Base-by-base conservation (phyloP, 2,888 invertebrate species). In the Phorcus lineatus region DNA sequence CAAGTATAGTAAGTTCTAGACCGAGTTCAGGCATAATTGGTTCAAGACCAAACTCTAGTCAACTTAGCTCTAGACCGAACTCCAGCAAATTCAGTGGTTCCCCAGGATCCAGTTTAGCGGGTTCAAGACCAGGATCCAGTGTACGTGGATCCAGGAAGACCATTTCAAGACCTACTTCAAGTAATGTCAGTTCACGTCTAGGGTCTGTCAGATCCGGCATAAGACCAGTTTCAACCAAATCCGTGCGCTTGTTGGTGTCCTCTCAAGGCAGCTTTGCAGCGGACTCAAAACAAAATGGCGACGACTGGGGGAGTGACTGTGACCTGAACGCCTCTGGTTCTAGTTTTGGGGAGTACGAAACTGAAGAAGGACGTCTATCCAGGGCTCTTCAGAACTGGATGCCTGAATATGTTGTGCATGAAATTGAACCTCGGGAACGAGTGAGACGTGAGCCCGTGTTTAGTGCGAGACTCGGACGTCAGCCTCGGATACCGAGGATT, bases 321-420 rank as follows among this genome's bases (percentile, higher is more conserved):
- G 70, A 70, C 19, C 11, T 40, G 9, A 19, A 31, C 40, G 40
- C 70, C 7, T 70, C 31, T 36, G 36, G 40, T 16, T 70, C 70
- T 2, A 36, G 36, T 40, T 70, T 70, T 36, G 36, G 31, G 16
- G 40, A 70, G 36, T 70, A 36, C n/a, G 75, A 75, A 16, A 83
- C 87, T 3, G 85, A 86, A 28, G 89, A 89, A 77, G 87, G 86
- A 2, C 79, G 88, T 13, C 54, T 90, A 22, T 88, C 89, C 2
- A 74, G 87, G 9, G 82, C 86, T 7, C 79, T 90, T 53, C 87
- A 87, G 47, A 78, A 84, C 22, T 90, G 90, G 90, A 88, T 87
- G 90, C 82, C 86, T 0, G 85, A 87, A 52, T 87, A 90, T 74
- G 80, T 78, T 2, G 85, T 87, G 70, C 81, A 62, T 0, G 81